These are phyloP conservation scores for Corbicula japonica DNA, from an alignment of 2,888 invertebrate genomes.

Conservation along the genomic window DNA sequence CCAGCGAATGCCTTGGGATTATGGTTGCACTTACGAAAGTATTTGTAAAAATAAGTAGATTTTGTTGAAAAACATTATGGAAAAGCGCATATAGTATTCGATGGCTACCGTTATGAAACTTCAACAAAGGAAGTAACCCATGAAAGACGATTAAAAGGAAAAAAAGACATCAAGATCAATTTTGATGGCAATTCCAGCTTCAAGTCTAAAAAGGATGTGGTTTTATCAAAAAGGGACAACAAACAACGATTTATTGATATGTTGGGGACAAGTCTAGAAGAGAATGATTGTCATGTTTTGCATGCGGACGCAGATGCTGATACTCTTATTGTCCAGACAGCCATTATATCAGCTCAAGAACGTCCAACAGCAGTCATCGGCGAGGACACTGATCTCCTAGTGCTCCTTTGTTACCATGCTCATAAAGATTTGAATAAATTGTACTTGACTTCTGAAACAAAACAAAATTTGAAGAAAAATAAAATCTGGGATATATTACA, in stretches of 20 bases:
- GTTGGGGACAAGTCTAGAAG: constrained; percentile 38
- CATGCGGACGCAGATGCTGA: constrained; percentile 75
- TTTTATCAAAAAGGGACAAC: constrained; percentile 70
- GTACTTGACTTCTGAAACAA: constrained; percentile 45
- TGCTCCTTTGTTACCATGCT: constrained; percentile 69
- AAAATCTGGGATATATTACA: constrained; percentile 53
- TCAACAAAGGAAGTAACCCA: constrained; percentile 72
- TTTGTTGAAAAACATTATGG: constrained; percentile 54
- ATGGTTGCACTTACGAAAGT: constrained; percentile 55
- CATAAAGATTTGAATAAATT: constrained; percentile 18
- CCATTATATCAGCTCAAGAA: constrained; percentile 35
- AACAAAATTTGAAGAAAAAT: constrained; percentile 54
- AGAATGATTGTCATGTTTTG: constrained; percentile 24
- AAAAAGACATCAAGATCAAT: constrained; percentile 39
- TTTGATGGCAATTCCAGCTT: constrained; percentile 62
- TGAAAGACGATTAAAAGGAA: constrained; percentile 57
- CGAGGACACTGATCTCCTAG: constrained; percentile 77
- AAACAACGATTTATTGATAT: constrained; percentile 70
- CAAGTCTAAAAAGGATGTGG: constrained; percentile 65
- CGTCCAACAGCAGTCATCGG: constrained; percentile 62
- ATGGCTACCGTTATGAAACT: constrained; percentile 67
- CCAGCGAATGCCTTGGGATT: constrained; percentile 63
- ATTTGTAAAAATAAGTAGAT: constrained; percentile 55
- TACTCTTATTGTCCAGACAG: constrained; percentile 68
- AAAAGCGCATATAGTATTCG: constrained; percentile 65